Evolutionary conservation across 1,140 invertebrate species (phyloP).

Genomic region (Macrosteles quadrilineatus): DNA sequence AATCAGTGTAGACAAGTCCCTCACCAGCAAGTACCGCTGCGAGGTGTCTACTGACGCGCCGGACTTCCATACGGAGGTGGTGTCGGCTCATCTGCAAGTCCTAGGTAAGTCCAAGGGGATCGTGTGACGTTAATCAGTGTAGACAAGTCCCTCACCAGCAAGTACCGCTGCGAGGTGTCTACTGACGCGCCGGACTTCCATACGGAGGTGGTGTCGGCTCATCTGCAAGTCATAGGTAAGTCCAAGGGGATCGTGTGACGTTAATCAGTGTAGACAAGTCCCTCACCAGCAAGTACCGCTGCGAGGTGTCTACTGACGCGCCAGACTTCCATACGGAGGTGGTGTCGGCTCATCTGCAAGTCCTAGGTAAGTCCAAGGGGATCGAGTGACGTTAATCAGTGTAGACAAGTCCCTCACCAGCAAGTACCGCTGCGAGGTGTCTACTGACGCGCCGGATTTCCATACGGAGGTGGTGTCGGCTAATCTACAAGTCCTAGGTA

Average conservation of each 20-base stretch:
- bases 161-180: constrained; percentile 77
- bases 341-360: constrained; percentile 20
- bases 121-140: constrained; percentile 67
- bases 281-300: constrained; percentile 69
- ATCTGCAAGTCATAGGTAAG: constrained; percentile 30
- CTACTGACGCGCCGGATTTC: constrained; percentile 80
- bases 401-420: no score
- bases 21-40: constrained; percentile 70
- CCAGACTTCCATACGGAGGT: constrained; percentile 73
- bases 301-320: constrained; percentile 79
- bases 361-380: constrained; percentile 31
- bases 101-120: constrained; percentile 48
- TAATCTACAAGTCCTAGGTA: constrained; percentile 24
- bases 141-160: constrained; percentile 62
- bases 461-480: constrained; percentile 56
- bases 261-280: constrained; percentile 64
- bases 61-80: constrained; percentile 68
- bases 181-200: constrained; percentile 80
- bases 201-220: constrained; percentile 52
- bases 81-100: constrained; percentile 22
- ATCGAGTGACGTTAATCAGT: no score
- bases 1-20: constrained; percentile 63
- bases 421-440: constrained; percentile 75
- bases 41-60: constrained; percentile 81
- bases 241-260: constrained; percentile 60